Evolutionary conservation across 2,113 vertebrate genomes (phyloP).

Genomic region (Ploceus nigricollis): DNA sequence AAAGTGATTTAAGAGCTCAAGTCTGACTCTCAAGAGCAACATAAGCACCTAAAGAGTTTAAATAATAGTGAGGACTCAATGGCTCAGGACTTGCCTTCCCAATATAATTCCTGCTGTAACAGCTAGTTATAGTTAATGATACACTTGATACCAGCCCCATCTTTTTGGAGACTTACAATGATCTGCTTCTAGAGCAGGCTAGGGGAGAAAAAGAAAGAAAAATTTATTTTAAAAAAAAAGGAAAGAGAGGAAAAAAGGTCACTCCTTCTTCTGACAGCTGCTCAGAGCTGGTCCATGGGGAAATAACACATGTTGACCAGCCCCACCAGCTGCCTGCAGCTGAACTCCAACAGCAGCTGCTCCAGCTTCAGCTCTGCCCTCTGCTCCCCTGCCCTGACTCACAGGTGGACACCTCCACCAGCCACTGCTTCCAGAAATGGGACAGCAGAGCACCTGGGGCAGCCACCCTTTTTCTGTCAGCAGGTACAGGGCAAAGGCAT

Average conservation of each 20-base stretch:
- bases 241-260: not conserved
- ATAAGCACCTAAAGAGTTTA: slow-evolving; percentile 33
- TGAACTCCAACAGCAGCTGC: not conserved
- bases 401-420: not conserved
- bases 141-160: not conserved
- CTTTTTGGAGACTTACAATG: not conserved
- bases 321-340: slow-evolving; percentile 12
- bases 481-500: not conserved
- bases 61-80: not conserved
- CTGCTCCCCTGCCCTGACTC: not conserved
- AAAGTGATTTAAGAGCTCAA: slow-evolving; percentile 39
- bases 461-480: not conserved
- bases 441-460: not conserved
- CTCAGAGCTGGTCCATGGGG: not conserved
- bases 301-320: not conserved
- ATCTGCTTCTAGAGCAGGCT: not conserved
- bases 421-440: not conserved
- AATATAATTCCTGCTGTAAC: not conserved
- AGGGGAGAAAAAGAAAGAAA: not conserved
- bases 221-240: not conserved
- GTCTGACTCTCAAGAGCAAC: slow-evolving; percentile 28
- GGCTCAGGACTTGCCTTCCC: not conserved
- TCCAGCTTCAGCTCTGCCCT: not conserved
- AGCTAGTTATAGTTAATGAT: slow-evolving; percentile 1
- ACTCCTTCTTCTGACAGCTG: not conserved